A percentile compares a stretch with the other conserved stretches of the same genome.
These are phyloP conservation scores for Naja naja DNA, from an alignment of 2,113 vertebrate species.

Conservation along the genomic window DNA sequence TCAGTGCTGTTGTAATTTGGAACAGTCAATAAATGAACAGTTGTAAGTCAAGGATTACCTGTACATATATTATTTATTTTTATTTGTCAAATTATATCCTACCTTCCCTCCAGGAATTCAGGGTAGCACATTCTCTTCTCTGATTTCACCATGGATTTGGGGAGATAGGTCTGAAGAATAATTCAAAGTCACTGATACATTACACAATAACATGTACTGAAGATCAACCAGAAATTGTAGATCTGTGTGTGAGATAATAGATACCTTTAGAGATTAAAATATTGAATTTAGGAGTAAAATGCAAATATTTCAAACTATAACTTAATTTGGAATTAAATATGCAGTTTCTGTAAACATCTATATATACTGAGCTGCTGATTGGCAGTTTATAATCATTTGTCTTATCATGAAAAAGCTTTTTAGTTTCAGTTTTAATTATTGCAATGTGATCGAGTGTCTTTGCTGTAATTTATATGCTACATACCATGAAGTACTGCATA, in stretches of 20 bases:
- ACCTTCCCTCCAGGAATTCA: neutral
- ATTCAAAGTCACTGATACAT: neutral
- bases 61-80: neutral
- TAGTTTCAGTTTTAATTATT: slow-evolving; percentile 10
- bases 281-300: neutral
- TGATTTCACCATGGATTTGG: neutral
- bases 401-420: neutral
- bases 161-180: neutral
- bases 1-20: neutral
- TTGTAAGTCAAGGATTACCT: neutral
- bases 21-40: neutral
- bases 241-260: neutral
- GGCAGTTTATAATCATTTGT: neutral
- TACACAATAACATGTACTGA: neutral
- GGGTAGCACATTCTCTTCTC: neutral
- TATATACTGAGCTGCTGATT: slow-evolving; percentile 5
- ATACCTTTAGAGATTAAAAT: neutral
- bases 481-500: neutral
- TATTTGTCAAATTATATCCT: neutral
- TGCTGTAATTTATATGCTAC: neutral
- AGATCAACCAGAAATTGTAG: slow-evolving; percentile 31
- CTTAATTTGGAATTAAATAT: slow-evolving; percentile 27
- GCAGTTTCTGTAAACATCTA: slow-evolving; percentile 13
- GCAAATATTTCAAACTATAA: neutral
- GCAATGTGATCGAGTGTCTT: slow-evolving; percentile 15